Conservation (phyloP, 2,797 vertebrate species). For the Monodelphis domestica region DNA sequence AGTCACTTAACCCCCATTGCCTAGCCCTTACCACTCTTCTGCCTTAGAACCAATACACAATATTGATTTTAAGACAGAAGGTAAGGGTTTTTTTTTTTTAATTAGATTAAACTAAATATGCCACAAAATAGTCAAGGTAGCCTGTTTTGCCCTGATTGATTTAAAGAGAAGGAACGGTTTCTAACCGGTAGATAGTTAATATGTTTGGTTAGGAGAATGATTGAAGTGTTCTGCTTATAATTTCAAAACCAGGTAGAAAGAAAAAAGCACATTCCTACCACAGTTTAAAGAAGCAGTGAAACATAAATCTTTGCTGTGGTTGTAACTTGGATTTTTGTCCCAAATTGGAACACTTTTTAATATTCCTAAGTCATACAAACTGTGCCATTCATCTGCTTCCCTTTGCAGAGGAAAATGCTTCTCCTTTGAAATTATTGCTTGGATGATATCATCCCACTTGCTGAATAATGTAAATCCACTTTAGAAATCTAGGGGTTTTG, state of each 20-base stretch:
- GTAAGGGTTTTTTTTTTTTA: too few relatives aligned
- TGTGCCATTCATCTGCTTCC: background rate
- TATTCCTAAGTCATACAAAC: background rate
- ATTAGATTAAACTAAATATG: too few relatives aligned
- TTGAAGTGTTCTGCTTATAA: background rate
- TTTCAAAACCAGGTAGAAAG: background rate
- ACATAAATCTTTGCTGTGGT: background rate
- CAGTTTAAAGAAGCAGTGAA: background rate
- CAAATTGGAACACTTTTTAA: background rate
- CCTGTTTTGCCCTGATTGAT: background rate
- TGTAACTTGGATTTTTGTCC: background rate
- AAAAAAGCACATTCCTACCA: background rate
- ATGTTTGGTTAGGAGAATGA: background rate
- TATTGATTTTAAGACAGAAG: too few relatives aligned
- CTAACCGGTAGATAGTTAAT: background rate
- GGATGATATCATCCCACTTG: background rate
- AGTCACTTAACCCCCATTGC: too few relatives aligned
- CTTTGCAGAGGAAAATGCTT: background rate
- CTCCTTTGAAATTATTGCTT: background rate
- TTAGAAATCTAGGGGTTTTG: background rate
- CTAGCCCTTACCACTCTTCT: too few relatives aligned
- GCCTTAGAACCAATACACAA: too few relatives aligned
- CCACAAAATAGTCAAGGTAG: background rate
- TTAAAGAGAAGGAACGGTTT: background rate
- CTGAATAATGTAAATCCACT: slow-evolving; percentile 15